Conservation (phyloP, 2,797 vertebrate genomes). For the Cynopterus sphinx region DNA sequence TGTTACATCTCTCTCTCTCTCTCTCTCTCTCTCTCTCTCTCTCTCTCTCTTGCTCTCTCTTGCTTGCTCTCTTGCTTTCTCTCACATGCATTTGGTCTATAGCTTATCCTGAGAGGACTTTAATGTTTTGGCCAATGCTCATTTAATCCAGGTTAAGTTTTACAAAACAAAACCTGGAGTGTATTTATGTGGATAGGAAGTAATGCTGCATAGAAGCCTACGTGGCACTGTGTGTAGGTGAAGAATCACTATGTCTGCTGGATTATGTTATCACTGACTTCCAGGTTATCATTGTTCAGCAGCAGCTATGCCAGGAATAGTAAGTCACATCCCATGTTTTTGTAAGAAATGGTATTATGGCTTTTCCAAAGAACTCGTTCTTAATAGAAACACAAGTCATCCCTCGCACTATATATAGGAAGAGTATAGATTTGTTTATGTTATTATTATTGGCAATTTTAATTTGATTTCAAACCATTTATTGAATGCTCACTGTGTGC, state of each 20-base stretch:
- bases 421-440: neutral
- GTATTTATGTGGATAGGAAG: slow-evolving; percentile 4
- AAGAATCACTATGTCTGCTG: slow-evolving; percentile 25
- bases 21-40: rapidly evolving
- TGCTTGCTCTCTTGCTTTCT: rapidly evolving
- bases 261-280: slow-evolving; percentile 37
- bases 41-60: rapidly evolving
- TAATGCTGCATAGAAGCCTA: neutral
- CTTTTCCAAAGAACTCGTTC: slow-evolving; percentile 44
- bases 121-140: neutral
- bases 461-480: slow-evolving; percentile 52
- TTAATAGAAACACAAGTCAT: slow-evolving; percentile 23
- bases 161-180: neutral
- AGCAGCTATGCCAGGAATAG: slow-evolving; percentile 2
- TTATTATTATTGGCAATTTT: neutral
- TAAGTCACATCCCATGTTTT: slow-evolving; percentile 1
- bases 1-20: neutral
- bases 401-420: neutral
- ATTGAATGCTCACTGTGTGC: neutral
- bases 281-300: neutral
- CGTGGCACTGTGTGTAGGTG: neutral
- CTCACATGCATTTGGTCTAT: neutral
- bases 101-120: neutral
- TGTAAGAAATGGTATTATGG: neutral
- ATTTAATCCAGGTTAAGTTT: slow-evolving; percentile 37